Base-by-base conservation (phyloP, 2,888 invertebrate genomes). In the Acleris emargana region DNA sequence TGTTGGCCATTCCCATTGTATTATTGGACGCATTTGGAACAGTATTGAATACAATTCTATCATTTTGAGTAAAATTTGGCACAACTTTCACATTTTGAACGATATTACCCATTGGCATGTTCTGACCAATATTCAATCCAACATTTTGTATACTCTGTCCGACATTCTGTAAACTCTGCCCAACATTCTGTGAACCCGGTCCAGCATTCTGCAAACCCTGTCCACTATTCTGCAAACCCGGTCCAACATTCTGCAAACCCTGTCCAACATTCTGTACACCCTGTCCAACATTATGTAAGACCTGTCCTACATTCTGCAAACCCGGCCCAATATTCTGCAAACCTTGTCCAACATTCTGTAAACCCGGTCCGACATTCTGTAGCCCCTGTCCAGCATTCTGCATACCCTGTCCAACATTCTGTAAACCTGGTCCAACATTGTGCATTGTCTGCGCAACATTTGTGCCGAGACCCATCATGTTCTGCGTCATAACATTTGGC, bases 331-430 rank as follows among this genome's bases (percentile, higher is more conserved):
- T 28, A 20, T 64, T 64, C 18, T 43, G 32, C 3, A 64, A 25
- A 25, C 25, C 5, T 25, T 9, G 42, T 49, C 43, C 59, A 22
- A 55, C n/a, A 54, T 59, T 61, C 25, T 25, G 77, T 0, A 82
- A 69, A 80, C 69, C 62, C 78, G 81, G 22, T n/a, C 50, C 17
- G 75, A 69, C 42, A 84, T 68, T 64, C 79, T 81, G 45, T 25
- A 22, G 1, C 5, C 42, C 50, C 5, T 25, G 25, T 25, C 25
- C 25, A 25, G 5, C 25, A 60, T 73, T 77, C n/a, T 42, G 77
- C 1, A 82, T 69, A 79, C 69, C 62, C 78, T 82, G 22, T 18
- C 50, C 17, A 76, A 69, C 42, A 84, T 67, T 64, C 79, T 81
- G 45, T 42, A 22, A 11, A 13, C 42, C 50, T 28, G 49, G 59